phyloP scores from a whole-genome alignment of 2,888 invertebrate species.

The Hyposoter didymator region DNA sequence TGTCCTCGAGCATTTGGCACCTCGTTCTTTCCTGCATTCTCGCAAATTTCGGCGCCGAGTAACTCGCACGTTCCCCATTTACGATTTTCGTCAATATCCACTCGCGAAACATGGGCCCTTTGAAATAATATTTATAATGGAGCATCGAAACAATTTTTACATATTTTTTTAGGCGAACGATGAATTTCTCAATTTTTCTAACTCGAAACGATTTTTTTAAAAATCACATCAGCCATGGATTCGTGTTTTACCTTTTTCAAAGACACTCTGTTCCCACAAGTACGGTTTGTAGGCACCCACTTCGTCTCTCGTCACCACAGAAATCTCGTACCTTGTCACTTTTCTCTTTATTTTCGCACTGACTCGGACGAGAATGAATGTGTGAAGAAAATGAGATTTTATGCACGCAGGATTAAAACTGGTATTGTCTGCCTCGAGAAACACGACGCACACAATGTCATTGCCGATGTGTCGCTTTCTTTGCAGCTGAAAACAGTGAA shows the following conservation, averaged over 20 bases:
- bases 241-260: slow-evolving; percentile 89
- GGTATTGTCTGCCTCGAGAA: slow-evolving; percentile 96
- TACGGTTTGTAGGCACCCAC: slow-evolving; percentile 98
- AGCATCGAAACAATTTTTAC: background rate
- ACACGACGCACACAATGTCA: slow-evolving; percentile 97
- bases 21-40: slow-evolving; percentile 97
- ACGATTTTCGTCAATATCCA: slow-evolving; percentile 97
- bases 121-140: background rate
- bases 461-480: slow-evolving; percentile 97
- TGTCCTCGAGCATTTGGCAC: slow-evolving; percentile 97
- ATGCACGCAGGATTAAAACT: slow-evolving; percentile 97
- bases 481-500: slow-evolving; percentile 87
- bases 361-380: slow-evolving; percentile 95
- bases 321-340: slow-evolving; percentile 95
- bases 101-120: slow-evolving; percentile 95
- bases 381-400: slow-evolving; percentile 97
- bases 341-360: slow-evolving; percentile 94
- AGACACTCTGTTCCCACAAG: slow-evolving; percentile 97
- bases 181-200: background rate
- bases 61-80: slow-evolving; percentile 96
- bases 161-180: background rate
- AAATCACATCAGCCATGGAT: slow-evolving; percentile 11
- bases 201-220: background rate
- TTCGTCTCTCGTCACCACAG: slow-evolving; percentile 96
- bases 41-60: slow-evolving; percentile 97